phyloP scores from a whole-genome alignment of 92 coral and sea anemone genomes.

The Hydrozoanthus gracilis region DNA sequence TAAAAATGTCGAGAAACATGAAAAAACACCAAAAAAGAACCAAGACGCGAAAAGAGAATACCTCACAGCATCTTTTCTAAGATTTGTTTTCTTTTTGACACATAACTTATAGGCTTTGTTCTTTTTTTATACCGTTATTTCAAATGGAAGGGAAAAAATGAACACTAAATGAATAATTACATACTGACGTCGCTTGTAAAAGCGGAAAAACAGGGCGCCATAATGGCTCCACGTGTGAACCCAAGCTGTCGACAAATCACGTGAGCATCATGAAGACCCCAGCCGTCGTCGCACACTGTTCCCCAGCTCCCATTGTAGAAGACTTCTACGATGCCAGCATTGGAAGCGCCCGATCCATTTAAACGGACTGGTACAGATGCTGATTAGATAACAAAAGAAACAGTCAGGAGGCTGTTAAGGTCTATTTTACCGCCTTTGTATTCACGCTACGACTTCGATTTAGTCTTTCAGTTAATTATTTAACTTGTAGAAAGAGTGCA shows the following conservation, averaged over 20 bases:
- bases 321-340: slow-evolving; percentile 39
- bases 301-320: slow-evolving; percentile 45
- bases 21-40: no score
- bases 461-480: no score
- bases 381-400: background rate
- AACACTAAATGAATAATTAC: background rate
- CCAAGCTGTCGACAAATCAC: slow-evolving; percentile 51
- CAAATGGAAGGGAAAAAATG: no score
- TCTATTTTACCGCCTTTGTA: background rate
- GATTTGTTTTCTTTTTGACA: no score
- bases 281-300: slow-evolving; percentile 31
- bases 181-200: background rate
- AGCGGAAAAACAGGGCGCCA: slow-evolving; percentile 33
- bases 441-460: background rate
- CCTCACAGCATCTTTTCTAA: no score
- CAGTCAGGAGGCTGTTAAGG: background rate
- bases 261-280: slow-evolving; percentile 41
- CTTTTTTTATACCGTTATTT: no score
- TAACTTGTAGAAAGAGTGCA: no score
- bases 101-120: no score
- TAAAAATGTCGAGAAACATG: no score
- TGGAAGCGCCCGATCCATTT: background rate
- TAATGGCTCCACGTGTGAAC: slow-evolving; percentile 14
- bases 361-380: slow-evolving; percentile 24
- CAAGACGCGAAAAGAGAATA: no score